Evolutionary conservation across 1,140 invertebrate species (phyloP), one percentile per base, ranked within the genome.

Genomic region (Lordiphosa clarofinis): DNA sequence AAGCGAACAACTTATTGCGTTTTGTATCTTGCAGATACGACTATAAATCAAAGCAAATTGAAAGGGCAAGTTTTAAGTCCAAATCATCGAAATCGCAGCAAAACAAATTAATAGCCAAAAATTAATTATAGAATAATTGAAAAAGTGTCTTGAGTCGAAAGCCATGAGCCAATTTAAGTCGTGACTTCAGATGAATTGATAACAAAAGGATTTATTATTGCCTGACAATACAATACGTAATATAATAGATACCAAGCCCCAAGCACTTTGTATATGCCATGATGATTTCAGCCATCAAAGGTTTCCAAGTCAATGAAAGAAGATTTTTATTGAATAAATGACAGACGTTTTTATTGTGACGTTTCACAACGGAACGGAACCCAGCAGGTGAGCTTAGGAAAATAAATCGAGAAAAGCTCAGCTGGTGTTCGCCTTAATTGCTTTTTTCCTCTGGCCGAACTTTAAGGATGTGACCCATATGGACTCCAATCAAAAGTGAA

Each of bases 401-500:
- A 36, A 36, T 44, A 50, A 54, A 40, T 59, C 40, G n/a, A 13
- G 11, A 31, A 13, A 42, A 42, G 11, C 55, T 33, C 64, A 68
- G 64, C 64, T 59, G 64, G 63, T 19, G 39, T 40, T 46, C 62
- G 31, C 46, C 19, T 28, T 58, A 71, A 71, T 70, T 74, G 75
- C 54, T 49, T 73, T 46, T 58, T 56, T 10, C 65, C 38, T 7
- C 6, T 42, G 56, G 9, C 10, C 40, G 54, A 58, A 56, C 64
- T 73, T 81, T 40, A 75, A 75, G 64, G 11, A 65, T 55, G 42
- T 81, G 75, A 81, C 75, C 75, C 66, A 81, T 52, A 52, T 62
- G 40, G 40, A 53, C 55, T 56, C 67, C 56, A 75, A 75, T 75
- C 72, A 81, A 81, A 82, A 81, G 76, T 84, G 76, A 81, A 84